Evolutionary conservation across 2,888 invertebrate genomes (phyloP).

Genomic region (Cremastinae sp.): DNA sequence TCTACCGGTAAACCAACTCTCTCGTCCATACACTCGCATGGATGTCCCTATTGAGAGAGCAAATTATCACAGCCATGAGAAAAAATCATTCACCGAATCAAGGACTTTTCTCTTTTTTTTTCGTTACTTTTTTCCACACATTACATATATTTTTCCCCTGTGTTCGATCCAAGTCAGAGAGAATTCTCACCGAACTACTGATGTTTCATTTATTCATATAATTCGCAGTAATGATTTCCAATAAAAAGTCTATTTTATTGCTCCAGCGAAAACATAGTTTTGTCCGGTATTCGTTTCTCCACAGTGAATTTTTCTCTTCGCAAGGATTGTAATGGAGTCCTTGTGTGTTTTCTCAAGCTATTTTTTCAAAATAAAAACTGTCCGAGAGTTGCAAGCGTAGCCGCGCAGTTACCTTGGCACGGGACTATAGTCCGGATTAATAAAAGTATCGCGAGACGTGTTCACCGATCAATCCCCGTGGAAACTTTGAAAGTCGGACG

Average conservation of each 20-base stretch:
- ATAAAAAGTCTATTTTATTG: no score
- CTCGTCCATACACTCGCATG: conserved; percentile 61
- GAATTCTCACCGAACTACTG: no score
- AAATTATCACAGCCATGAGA: conserved; percentile 25
- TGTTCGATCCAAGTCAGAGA: no score
- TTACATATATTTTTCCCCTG: no score
- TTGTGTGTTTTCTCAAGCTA: no score
- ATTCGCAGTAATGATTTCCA: no score
- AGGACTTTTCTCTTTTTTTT: background rate
- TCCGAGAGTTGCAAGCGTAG: background rate
- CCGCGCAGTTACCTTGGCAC: conserved; percentile 21
- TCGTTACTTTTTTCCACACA: background rate
- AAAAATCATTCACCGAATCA: conserved; percentile 5
- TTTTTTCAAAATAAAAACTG: no score
- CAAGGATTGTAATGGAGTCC: no score
- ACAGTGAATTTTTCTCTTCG: no score
- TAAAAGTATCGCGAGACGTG: conserved; percentile 42
- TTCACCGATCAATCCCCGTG: conserved; percentile 37
- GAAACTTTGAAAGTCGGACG: conserved; percentile 48
- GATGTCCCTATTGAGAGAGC: conserved; percentile 28
- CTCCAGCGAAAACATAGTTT: background rate
- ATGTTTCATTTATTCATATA: no score
- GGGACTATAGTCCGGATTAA: conserved; percentile 32
- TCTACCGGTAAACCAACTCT: conserved; percentile 65
- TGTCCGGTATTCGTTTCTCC: background rate